phyloP scores from a whole-genome alignment of 1,140 invertebrate genomes.

The Zaprionus davidi region DNA sequence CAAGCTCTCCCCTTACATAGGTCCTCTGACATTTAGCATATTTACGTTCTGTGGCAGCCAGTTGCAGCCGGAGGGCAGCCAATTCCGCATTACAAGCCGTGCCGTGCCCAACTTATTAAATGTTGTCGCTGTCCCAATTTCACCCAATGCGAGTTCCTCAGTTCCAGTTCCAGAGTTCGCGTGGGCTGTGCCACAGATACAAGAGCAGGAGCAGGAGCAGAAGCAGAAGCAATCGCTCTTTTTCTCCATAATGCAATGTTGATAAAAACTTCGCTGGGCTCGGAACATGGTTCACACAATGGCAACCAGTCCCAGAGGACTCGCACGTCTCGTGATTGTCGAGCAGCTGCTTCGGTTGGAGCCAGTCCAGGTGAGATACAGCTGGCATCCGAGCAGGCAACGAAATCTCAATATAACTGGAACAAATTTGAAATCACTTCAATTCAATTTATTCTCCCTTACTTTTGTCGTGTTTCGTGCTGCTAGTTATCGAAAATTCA shows the following conservation, averaged over 20 bases:
- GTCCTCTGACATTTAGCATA: conserved; percentile 77
- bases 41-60: conserved; percentile 78
- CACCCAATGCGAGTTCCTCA: conserved; percentile 62
- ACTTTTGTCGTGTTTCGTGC: conserved; percentile 2
- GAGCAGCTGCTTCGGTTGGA: conserved; percentile 70
- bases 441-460: no score
- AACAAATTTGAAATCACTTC: neutral
- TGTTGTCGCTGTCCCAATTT: conserved; percentile 77
- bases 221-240: neutral
- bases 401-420: neutral
- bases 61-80: conserved; percentile 60
- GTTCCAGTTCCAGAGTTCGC: conserved; percentile 13
- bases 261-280: conserved; percentile 62
- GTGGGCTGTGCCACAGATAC: conserved; percentile 14
- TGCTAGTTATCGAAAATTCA: neutral
- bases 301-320: conserved; percentile 61
- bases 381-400: conserved; percentile 13
- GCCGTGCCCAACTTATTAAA: conserved; percentile 80
- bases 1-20: conserved; percentile 1
- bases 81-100: conserved; percentile 78
- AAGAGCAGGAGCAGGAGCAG: neutral
- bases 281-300: conserved; percentile 56
- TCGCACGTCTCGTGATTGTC: conserved; percentile 66
- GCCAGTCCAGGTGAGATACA: conserved; percentile 55
- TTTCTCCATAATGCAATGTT: conserved; percentile 42